Percentiles rank a stretch among this genome's conserved stretches.
Conservation (phyloP, 2,797 vertebrate species). For the Darevskia nairensis region DNA sequence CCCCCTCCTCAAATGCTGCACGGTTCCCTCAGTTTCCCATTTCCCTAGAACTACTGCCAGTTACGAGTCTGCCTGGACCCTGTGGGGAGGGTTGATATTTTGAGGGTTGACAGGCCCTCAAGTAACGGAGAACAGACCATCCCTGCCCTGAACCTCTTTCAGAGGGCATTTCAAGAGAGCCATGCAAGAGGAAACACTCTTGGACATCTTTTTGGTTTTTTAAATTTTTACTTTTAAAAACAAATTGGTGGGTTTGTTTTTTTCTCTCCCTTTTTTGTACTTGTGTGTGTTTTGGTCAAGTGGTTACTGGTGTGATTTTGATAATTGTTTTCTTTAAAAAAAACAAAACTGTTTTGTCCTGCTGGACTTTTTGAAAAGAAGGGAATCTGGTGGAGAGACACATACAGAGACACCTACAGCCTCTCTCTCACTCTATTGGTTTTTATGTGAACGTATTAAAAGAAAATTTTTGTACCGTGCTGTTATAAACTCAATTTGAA, state of each 20-base stretch:
- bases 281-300: neutral
- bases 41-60: no score
- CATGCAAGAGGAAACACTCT: neutral
- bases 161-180: neutral
- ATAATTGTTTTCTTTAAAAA: neutral
- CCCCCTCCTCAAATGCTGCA: neutral
- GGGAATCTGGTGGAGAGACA: neutral
- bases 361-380: neutral
- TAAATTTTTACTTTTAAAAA: neutral
- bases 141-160: no score
- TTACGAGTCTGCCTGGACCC: no score
- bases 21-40: neutral
- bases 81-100: neutral
- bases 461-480: constrained; percentile 12
- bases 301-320: constrained; percentile 8
- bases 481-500: neutral
- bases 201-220: neutral
- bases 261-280: neutral
- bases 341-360: neutral
- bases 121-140: neutral
- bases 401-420: neutral
- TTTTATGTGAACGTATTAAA: constrained; percentile 42
- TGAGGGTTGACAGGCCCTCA: neutral
- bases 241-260: neutral
- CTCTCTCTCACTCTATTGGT: neutral